Evolutionary conservation across 1,140 invertebrate species (phyloP).

Genomic region (Galleria mellonella): DNA sequence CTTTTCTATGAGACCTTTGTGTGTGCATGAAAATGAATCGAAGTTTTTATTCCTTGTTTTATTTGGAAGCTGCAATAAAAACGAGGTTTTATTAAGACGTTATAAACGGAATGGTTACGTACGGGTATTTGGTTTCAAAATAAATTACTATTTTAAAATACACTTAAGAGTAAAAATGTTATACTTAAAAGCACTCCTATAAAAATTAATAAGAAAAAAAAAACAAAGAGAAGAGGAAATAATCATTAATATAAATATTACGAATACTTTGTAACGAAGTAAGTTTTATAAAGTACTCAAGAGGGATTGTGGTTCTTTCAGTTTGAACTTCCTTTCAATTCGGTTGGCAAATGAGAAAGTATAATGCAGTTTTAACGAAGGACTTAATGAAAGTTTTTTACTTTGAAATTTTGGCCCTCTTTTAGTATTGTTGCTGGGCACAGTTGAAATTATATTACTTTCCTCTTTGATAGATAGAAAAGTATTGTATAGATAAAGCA

Average conservation of each 20-base stretch:
- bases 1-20: slow-evolving; percentile 46
- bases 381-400: slow-evolving; percentile 15
- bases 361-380: slow-evolving; percentile 34
- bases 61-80: slow-evolving; percentile 46
- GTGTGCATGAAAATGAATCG: slow-evolving; percentile 48
- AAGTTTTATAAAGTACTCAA: slow-evolving; percentile 49
- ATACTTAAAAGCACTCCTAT: too few species aligned
- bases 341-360: slow-evolving; percentile 21
- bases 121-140: too few species aligned
- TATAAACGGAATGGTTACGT: background rate
- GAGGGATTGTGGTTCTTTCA: slow-evolving; percentile 56
- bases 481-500: too few species aligned
- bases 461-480: too few species aligned
- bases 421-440: too few species aligned
- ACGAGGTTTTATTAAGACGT: slow-evolving; percentile 9
- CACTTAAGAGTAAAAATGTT: too few species aligned
- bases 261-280: slow-evolving; percentile 41
- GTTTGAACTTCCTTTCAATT: slow-evolving; percentile 29
- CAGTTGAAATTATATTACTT: too few species aligned
- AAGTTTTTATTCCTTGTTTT: slow-evolving; percentile 58
- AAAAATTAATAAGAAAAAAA: slow-evolving; percentile 6
- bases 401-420: background rate
- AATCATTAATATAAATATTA: slow-evolving; percentile 42
- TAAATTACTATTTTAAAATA: too few species aligned
- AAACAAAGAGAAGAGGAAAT: slow-evolving; percentile 34